phyloP scores from a whole-genome alignment of 2,888 invertebrate species.

The Lissonota sp. region DNA sequence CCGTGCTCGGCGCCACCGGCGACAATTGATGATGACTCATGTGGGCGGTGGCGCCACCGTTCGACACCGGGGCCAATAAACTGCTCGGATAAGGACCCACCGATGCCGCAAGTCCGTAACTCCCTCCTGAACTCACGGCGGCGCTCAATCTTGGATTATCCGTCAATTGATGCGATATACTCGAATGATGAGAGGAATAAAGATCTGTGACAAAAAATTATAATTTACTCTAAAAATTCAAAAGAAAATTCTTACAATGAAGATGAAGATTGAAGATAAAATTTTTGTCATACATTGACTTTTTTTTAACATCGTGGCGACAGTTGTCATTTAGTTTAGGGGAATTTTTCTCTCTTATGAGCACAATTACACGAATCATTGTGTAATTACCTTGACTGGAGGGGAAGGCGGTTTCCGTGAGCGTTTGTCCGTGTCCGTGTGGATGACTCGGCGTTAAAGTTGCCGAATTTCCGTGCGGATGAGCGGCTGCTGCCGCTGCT shows the following conservation, averaged over 20 bases:
- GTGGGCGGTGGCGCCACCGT: slow-evolving; percentile 85
- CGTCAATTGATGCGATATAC: slow-evolving; percentile 76
- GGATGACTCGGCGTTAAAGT: slow-evolving; percentile 70
- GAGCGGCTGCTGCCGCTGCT: slow-evolving; percentile 74
- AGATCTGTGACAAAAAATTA: slow-evolving; percentile 74
- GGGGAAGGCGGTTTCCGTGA: slow-evolving; percentile 87
- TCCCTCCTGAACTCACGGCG: slow-evolving; percentile 80
- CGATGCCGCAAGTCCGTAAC: slow-evolving; percentile 82
- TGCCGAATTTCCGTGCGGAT: slow-evolving; percentile 67
- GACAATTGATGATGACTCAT: slow-evolving; percentile 83
- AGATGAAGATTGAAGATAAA: too few relatives aligned
- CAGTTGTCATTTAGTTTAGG: too few relatives aligned
- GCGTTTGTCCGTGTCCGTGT: slow-evolving; percentile 74
- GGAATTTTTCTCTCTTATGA: too few relatives aligned
- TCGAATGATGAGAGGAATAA: slow-evolving; percentile 81
- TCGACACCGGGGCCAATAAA: slow-evolving; percentile 83
- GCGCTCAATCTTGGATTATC: slow-evolving; percentile 83
- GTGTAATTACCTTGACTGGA: slow-evolving; percentile 85
- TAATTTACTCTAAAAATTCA: too few relatives aligned
- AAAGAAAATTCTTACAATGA: too few relatives aligned
- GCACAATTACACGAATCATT: neutral
- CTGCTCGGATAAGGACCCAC: slow-evolving; percentile 84
- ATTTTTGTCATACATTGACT: too few relatives aligned
- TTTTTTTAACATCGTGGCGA: too few relatives aligned
- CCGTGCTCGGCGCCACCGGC: slow-evolving; percentile 81